These are phyloP conservation scores for Nesoenas mayeri DNA, from an alignment of 2,113 vertebrate genomes.

Conservation along the genomic window DNA sequence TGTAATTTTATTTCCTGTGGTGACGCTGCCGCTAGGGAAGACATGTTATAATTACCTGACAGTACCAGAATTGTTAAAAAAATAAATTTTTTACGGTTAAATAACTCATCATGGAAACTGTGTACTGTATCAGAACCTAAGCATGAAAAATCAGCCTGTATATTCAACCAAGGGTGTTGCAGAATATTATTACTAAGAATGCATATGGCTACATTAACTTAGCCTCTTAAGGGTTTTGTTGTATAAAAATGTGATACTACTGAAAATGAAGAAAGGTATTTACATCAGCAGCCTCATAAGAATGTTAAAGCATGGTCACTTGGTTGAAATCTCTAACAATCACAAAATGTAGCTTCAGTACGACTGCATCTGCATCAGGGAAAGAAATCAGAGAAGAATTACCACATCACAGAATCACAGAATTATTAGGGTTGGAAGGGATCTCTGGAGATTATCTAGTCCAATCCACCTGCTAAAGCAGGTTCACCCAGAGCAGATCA, in stretches of 20 bases:
- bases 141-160: background rate
- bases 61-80: background rate
- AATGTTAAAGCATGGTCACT: background rate
- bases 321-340: background rate
- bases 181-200: background rate
- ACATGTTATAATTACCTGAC: conserved; percentile 61
- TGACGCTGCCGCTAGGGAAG: conserved; percentile 50
- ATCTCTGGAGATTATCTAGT: no score
- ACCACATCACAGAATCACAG: no score
- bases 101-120: background rate
- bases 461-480: no score
- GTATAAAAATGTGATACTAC: background rate
- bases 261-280: background rate
- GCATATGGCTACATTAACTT: background rate
- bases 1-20: conserved; percentile 60
- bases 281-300: background rate
- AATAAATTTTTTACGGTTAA: background rate
- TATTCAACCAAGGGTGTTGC: background rate
- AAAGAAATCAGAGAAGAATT: background rate
- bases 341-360: background rate
- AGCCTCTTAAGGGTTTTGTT: background rate
- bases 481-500: no score
- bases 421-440: no score
- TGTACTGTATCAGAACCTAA: background rate
- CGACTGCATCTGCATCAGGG: background rate